Evolutionary conservation across 35 echinoderm and acorn worm species (phyloP).

Genomic region (Strongylocentrotus purpuratus): DNA sequence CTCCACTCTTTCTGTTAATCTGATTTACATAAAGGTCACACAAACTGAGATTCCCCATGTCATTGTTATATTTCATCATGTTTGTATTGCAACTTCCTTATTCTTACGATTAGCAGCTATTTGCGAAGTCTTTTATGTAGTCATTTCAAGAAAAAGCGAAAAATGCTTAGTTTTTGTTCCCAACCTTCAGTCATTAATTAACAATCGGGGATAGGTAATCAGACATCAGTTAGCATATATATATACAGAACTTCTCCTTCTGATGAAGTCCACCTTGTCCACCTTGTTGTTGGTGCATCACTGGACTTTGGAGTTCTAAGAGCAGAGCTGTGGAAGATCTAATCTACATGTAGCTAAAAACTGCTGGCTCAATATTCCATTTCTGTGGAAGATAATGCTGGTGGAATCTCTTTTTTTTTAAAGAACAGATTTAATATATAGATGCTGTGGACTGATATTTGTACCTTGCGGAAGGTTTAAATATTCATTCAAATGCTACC

Average conservation of each 20-base stretch:
- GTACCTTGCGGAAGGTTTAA: no score
- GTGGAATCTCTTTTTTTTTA: no score
- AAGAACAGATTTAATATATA: no score
- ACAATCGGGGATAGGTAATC: not conserved
- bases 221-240: not conserved
- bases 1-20: not conserved
- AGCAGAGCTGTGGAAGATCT: no score
- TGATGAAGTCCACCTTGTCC: not conserved
- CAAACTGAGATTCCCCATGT: not conserved
- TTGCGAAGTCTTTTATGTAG: not conserved
- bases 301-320: no score
- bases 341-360: no score
- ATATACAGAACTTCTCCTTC: not conserved
- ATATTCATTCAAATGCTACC: no score
- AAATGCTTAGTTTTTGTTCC: not conserved
- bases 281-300: not conserved
- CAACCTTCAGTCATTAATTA: not conserved
- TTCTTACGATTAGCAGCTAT: not conserved
- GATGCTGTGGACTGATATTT: no score
- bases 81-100: not conserved
- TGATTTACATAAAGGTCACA: not conserved
- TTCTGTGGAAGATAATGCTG: no score
- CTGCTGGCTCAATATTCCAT: no score
- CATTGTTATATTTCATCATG: not conserved
- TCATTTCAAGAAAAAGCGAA: not conserved